A percentile compares a stretch with the other conserved stretches of the same genome.
Conservation (phyloP, 1,140 invertebrate species). For the Cherax destructor region DNA sequence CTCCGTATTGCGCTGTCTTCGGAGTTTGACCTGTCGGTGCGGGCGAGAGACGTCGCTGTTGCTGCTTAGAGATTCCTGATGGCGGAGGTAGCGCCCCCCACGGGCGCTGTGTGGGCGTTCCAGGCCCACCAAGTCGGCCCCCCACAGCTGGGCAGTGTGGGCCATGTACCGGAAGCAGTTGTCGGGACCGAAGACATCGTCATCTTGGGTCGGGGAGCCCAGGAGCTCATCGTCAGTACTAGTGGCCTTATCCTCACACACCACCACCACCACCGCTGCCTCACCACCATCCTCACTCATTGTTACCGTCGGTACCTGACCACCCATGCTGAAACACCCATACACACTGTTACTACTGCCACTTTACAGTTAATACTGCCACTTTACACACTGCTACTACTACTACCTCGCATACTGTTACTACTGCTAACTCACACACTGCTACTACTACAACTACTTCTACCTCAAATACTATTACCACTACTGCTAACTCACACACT, state of each 20-base stretch:
- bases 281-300: slow-evolving; percentile 30
- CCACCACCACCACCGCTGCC: slow-evolving; percentile 19
- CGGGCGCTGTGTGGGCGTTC: slow-evolving; percentile 65
- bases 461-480: no score
- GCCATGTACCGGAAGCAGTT: slow-evolving; percentile 64
- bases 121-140: slow-evolving; percentile 66
- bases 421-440: background rate
- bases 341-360: background rate
- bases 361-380: no score
- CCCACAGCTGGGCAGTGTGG: slow-evolving; percentile 68
- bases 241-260: slow-evolving; percentile 70
- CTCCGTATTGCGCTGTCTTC: slow-evolving; percentile 61
- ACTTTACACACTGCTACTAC: background rate
- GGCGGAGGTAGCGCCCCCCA: slow-evolving; percentile 71
- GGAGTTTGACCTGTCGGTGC: slow-evolving; percentile 57
- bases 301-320: slow-evolving; percentile 30
- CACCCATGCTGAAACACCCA: slow-evolving; percentile 56
- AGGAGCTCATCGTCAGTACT: slow-evolving; percentile 70
- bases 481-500: background rate
- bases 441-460: background rate
- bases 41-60: slow-evolving; percentile 70
- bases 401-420: background rate
- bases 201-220: slow-evolving; percentile 60
- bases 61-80: slow-evolving; percentile 71
- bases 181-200: slow-evolving; percentile 28